Evolutionary conservation across 2,113 vertebrate species (phyloP).

Genomic region (Labeo catla): DNA sequence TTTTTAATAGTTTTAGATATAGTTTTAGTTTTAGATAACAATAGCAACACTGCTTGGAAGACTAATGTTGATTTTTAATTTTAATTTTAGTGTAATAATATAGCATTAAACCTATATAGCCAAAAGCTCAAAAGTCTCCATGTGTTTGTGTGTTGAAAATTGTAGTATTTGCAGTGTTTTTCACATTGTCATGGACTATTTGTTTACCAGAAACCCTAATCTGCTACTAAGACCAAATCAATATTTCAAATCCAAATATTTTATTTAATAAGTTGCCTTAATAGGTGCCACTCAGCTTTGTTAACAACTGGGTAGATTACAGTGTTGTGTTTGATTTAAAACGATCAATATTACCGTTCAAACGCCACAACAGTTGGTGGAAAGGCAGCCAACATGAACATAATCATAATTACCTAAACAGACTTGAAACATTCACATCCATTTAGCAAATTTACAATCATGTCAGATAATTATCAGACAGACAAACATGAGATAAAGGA

Average conservation of each 20-base stretch:
- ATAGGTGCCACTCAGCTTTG: not conserved
- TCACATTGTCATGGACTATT: not conserved
- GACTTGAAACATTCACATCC: not conserved
- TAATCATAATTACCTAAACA: constrained; percentile 28
- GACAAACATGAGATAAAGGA: constrained; percentile 38
- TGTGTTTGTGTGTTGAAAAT: too few species aligned
- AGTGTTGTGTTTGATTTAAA: not conserved
- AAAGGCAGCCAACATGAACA: constrained; percentile 17
- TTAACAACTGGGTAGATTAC: not conserved
- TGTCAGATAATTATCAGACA: constrained; percentile 42
- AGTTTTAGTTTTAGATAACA: too few species aligned
- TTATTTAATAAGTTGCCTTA: not conserved
- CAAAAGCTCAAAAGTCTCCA: too few species aligned
- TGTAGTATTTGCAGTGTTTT: not conserved
- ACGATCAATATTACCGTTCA: not conserved
- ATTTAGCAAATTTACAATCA: constrained; percentile 14
- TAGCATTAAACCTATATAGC: too few species aligned
- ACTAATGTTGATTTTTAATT: too few species aligned
- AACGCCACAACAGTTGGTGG: not conserved
- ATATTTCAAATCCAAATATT: not conserved
- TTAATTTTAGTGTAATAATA: too few species aligned
- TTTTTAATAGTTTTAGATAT: too few species aligned
- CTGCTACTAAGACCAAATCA: not conserved
- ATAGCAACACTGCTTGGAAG: too few species aligned
- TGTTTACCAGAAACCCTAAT: not conserved